Percentiles rank a stretch among this genome's conserved stretches.
Evolutionary conservation across 1,140 invertebrate species (phyloP).

Genomic region (Hyles euphorbiae): DNA sequence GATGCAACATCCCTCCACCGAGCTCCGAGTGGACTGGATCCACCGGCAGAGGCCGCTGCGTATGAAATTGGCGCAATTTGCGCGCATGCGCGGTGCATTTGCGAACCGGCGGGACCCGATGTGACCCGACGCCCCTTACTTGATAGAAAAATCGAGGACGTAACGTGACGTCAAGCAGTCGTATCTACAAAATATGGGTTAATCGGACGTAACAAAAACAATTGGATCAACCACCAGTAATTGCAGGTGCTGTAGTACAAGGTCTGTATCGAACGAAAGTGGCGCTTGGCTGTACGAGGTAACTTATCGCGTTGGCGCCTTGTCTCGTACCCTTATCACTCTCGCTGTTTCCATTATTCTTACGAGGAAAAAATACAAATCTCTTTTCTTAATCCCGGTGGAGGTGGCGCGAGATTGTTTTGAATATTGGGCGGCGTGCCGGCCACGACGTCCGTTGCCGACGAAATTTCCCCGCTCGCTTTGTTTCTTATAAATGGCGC

Average conservation of each 20-base stretch:
- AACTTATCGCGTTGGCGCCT: conserved; percentile 24
- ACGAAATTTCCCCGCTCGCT: conserved; percentile 23
- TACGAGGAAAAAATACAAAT: conserved; percentile 39
- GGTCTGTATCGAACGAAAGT: background rate
- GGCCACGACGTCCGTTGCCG: too few relatives aligned
- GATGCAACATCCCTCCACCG: conserved; percentile 58
- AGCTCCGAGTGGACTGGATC: conserved; percentile 47
- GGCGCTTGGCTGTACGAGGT: conserved; percentile 12
- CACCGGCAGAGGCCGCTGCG: conserved; percentile 64
- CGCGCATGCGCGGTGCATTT: conserved; percentile 60
- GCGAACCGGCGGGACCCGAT: conserved; percentile 60
- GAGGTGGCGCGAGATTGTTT: conserved; percentile 39
- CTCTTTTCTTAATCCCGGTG: conserved; percentile 37
- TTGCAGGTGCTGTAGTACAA: background rate
- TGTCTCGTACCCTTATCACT: conserved; percentile 33
- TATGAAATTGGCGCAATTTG: conserved; percentile 71
- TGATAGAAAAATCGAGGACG: conserved; percentile 73
- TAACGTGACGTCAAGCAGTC: conserved; percentile 65
- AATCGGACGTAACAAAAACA: conserved; percentile 63
- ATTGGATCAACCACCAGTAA: conserved; percentile 15
- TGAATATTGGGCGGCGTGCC: conserved; percentile 30
- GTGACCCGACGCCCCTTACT: conserved; percentile 62
- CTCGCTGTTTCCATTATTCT: conserved; percentile 36
- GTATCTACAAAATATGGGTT: conserved; percentile 62
- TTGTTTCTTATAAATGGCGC: conserved; percentile 30